Evolutionary conservation across 2,888 invertebrate genomes (phyloP).

Genomic region (Macaria notata): DNA sequence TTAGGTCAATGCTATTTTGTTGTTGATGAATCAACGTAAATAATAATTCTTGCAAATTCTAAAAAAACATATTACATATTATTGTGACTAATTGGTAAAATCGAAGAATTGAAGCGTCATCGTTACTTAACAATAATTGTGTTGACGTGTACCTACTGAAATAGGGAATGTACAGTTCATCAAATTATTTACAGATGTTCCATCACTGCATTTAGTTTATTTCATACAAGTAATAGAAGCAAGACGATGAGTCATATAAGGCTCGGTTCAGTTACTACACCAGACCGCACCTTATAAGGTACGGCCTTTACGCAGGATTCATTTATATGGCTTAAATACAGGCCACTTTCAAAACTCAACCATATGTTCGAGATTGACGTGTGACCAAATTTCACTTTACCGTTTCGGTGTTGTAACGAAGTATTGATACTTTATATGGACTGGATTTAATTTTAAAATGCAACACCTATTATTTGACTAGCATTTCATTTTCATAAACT

Average conservation of each 20-base stretch:
- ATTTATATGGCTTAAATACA: conserved; percentile 75
- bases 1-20: conserved; percentile 38
- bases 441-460: conserved; percentile 22
- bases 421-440: conserved; percentile 16
- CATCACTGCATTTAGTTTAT: conserved; percentile 64
- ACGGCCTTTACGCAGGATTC: conserved; percentile 71
- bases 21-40: conserved; percentile 13
- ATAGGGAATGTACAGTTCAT: conserved; percentile 32
- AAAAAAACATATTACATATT: not conserved
- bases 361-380: conserved; percentile 77
- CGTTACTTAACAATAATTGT: not conserved
- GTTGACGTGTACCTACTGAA: no score
- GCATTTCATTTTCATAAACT: not conserved
- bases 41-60: not conserved
- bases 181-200: conserved; percentile 66
- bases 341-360: conserved; percentile 73
- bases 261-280: conserved; percentile 66
- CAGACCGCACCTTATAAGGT: conserved; percentile 69
- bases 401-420: conserved; percentile 18
- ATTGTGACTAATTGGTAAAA: not conserved
- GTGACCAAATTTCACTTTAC: conserved; percentile 68
- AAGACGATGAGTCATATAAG: conserved; percentile 70
- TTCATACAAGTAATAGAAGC: conserved; percentile 67
- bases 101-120: conserved; percentile 12
- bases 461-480: not conserved